Evolutionary conservation across 1,140 invertebrate species (phyloP).

Genomic region (Mya arenaria): DNA sequence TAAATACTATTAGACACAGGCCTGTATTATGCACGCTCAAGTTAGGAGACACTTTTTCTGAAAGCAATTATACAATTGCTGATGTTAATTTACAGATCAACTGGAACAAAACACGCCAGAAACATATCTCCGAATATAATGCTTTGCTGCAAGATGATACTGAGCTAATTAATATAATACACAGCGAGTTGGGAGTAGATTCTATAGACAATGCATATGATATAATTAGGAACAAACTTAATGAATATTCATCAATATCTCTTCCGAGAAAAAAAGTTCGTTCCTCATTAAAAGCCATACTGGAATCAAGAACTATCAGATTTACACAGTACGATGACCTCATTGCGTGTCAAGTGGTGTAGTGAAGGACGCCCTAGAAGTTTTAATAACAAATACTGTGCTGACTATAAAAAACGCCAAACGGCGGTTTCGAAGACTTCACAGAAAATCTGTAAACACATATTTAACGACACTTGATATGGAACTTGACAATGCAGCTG

Average conservation of each 20-base stretch:
- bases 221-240: background rate
- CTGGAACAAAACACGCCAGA: background rate
- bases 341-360: background rate
- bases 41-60: too few species aligned
- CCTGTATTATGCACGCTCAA: constrained; percentile 1
- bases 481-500: background rate
- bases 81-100: background rate
- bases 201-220: background rate
- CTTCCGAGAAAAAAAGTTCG: background rate
- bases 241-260: background rate
- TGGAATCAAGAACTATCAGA: background rate
- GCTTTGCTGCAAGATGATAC: background rate
- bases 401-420: constrained; percentile 15
- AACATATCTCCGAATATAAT: background rate
- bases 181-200: background rate
- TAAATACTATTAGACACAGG: constrained; percentile 15
- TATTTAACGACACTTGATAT: background rate
- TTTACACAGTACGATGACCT: background rate
- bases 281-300: background rate
- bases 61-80: background rate
- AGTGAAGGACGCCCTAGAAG: background rate
- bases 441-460: background rate
- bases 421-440: background rate
- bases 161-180: background rate
- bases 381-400: background rate